Conservation (phyloP, 1,140 invertebrate species). For the Akabosia matsudoensis region DNA sequence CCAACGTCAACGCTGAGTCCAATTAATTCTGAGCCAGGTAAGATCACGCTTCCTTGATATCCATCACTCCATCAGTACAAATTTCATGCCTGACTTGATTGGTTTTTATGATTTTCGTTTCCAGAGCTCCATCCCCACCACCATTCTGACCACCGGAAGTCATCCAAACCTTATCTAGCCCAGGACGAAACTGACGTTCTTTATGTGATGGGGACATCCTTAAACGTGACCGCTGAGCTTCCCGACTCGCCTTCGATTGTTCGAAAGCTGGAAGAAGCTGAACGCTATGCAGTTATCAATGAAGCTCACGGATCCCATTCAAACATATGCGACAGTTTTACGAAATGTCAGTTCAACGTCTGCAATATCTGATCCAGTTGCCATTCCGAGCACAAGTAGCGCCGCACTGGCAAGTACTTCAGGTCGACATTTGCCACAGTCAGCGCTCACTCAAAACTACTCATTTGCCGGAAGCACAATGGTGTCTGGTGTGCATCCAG, state of each 20-base stretch:
- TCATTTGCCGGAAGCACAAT: slow-evolving; percentile 11
- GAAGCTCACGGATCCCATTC: neutral
- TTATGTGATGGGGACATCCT: slow-evolving; percentile 39
- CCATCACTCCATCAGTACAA: neutral
- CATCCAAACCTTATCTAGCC: slow-evolving; percentile 30
- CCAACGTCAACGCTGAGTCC: slow-evolving; percentile 41
- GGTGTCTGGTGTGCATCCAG: slow-evolving; percentile 1
- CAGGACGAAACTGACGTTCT: slow-evolving; percentile 45
- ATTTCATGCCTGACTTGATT: neutral
- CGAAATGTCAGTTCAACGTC: neutral
- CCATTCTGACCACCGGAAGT: slow-evolving; percentile 9
- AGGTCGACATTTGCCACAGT: neutral
- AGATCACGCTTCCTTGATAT: no score
- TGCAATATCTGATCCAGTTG: slow-evolving; percentile 3
- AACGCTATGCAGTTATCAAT: slow-evolving; percentile 26
- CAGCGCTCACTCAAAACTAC: slow-evolving; percentile 9
- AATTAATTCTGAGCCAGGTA: slow-evolving; percentile 46
- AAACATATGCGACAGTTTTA: neutral
- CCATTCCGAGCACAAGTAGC: neutral
- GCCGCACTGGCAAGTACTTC: neutral
- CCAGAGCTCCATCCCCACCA: slow-evolving; percentile 4
- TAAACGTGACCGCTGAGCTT: slow-evolving; percentile 40
- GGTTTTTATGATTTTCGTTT: neutral
- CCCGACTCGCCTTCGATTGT: slow-evolving; percentile 44
- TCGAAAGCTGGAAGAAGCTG: slow-evolving; percentile 32